Percentiles rank a stretch among this genome's conserved stretches.
phyloP scores from a whole-genome alignment of 2,797 vertebrate species.

The Esox lucius region DNA sequence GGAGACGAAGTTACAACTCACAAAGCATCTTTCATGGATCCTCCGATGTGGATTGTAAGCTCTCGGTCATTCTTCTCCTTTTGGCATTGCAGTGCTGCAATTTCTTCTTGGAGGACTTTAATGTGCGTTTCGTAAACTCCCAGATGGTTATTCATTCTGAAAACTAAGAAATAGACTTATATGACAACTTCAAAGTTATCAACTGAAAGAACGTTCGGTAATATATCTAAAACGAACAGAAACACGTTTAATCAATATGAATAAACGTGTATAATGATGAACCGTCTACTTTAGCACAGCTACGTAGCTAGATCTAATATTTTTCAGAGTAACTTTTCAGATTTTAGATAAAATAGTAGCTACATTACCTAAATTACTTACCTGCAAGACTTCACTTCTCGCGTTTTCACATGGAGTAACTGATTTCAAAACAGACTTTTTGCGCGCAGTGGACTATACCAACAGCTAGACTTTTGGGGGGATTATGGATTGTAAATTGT shows the following conservation, averaged over 20 bases:
- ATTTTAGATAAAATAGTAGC: not conserved
- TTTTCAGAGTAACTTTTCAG: not conserved
- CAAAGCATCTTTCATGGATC: slow-evolving; percentile 66
- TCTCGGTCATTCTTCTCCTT: slow-evolving; percentile 55
- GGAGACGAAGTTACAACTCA: slow-evolving; percentile 54
- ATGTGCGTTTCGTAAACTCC: slow-evolving; percentile 75
- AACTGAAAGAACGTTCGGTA: not conserved
- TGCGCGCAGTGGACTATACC: not conserved
- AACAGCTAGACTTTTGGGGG: too few species aligned
- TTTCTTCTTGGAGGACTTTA: slow-evolving; percentile 71
- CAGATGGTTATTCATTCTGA: slow-evolving; percentile 33
- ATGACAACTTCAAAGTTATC: not conserved
- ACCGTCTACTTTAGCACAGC: not conserved
- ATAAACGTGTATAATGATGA: not conserved
- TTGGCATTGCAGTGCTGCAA: slow-evolving; percentile 62
- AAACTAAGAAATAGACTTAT: not conserved
- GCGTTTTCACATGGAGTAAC: not conserved
- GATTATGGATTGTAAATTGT: too few species aligned
- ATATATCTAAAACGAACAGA: too few species aligned
- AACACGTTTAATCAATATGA: not conserved
- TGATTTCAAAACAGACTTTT: not conserved
- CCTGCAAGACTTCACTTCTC: not conserved
- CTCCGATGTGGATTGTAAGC: slow-evolving; percentile 51
- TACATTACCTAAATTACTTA: not conserved
- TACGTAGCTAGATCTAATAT: not conserved